A percentile compares a stretch with the other conserved stretches of the same genome.
Conservation (phyloP, 1,140 invertebrate genomes). For the Cydia strobilella region DNA sequence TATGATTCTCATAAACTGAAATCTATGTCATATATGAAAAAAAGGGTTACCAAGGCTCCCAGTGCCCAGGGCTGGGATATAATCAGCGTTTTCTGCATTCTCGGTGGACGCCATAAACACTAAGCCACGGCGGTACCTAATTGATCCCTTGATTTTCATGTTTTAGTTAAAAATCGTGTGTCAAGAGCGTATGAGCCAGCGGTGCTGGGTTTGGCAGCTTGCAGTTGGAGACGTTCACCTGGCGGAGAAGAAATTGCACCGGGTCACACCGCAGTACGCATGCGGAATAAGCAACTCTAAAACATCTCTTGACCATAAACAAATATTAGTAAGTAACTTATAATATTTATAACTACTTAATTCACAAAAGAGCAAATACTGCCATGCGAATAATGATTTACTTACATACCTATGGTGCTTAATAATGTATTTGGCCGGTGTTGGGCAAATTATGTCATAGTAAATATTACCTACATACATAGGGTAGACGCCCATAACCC, state of each 20-base stretch:
- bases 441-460: neutral
- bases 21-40: too few relatives aligned
- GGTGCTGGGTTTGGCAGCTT: constrained; percentile 49
- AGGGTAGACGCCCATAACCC: too few relatives aligned
- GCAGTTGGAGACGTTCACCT: constrained; percentile 29
- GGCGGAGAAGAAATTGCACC: neutral
- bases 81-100: too few relatives aligned
- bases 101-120: too few relatives aligned
- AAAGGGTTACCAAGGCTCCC: too few relatives aligned
- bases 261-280: constrained; percentile 3
- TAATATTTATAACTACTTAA: neutral
- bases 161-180: constrained; percentile 59
- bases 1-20: too few relatives aligned
- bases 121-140: too few relatives aligned
- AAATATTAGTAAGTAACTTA: constrained; percentile 19
- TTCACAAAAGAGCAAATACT: neutral
- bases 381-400: constrained; percentile 12
- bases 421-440: neutral
- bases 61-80: too few relatives aligned
- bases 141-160: neutral
- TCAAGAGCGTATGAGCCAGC: constrained; percentile 43
- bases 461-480: too few relatives aligned
- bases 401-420: neutral
- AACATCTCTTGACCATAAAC: neutral
- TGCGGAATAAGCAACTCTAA: constrained; percentile 46